These are phyloP conservation scores for Vanacampus margaritifer DNA, from an alignment of 2,113 vertebrate species.

Conservation along the genomic window DNA sequence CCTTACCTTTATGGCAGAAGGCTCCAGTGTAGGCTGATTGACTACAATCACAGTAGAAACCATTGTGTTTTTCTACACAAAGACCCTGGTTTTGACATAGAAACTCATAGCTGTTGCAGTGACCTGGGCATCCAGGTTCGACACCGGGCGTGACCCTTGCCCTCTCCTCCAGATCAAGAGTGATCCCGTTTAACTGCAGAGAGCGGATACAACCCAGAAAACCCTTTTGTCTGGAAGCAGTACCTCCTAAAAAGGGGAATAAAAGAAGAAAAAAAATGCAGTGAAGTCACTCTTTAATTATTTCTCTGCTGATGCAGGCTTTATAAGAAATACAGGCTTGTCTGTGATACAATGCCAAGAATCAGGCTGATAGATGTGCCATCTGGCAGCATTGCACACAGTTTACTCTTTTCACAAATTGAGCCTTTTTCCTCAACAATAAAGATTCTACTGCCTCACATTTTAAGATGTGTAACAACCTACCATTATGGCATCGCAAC, in stretches of 20 bases:
- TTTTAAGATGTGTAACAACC: neutral
- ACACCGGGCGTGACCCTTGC: constrained; percentile 91
- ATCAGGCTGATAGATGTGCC: constrained; percentile 17
- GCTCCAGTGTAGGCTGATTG: constrained; percentile 82
- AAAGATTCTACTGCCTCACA: constrained; percentile 18
- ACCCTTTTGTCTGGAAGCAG: constrained; percentile 91
- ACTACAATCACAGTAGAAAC: constrained; percentile 88
- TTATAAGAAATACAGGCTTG: neutral
- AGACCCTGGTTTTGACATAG: constrained; percentile 85
- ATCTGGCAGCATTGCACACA: constrained; percentile 11
- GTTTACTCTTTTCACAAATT: constrained; percentile 7
- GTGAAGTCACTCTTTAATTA: neutral
- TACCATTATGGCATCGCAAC: neutral
- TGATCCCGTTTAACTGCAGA: constrained; percentile 84
- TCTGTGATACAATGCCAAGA: neutral
- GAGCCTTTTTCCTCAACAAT: constrained; percentile 25
- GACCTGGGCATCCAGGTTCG: constrained; percentile 87
- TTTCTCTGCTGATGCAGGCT: neutral
- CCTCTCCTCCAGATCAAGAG: constrained; percentile 88
- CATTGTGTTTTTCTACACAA: constrained; percentile 81
- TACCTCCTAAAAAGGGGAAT: constrained; percentile 77
- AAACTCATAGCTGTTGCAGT: constrained; percentile 90
- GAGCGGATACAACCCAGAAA: constrained; percentile 93
- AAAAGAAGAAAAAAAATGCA: neutral
- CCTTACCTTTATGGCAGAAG: constrained; percentile 86